Conservation (phyloP, 1,140 invertebrate genomes). For the Trinorchestia longiramus region DNA sequence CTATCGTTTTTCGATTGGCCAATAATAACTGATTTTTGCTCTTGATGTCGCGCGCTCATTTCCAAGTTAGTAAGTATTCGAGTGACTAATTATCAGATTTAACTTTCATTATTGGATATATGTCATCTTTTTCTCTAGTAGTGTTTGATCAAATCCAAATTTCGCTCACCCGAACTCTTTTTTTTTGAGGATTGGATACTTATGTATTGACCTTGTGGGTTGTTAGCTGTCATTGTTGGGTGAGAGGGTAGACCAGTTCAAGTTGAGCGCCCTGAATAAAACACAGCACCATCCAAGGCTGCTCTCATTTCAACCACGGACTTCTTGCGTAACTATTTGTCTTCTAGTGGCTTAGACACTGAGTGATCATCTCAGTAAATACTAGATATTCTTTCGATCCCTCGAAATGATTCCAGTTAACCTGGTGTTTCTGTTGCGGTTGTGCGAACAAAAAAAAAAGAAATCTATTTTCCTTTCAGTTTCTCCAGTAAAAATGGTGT, state of each 20-base stretch:
- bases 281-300: background rate
- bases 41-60: background rate
- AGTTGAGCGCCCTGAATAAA: background rate
- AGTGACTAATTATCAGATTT: background rate
- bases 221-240: background rate
- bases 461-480: no score
- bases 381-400: background rate
- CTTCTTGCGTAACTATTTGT: background rate
- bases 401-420: background rate
- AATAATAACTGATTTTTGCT: background rate
- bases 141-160: background rate
- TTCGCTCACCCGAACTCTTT: no score
- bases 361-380: background rate
- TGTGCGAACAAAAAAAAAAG: no score
- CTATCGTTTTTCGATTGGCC: background rate
- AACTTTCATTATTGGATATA: no score
- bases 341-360: background rate
- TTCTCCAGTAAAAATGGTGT: no score
- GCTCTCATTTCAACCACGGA: background rate
- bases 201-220: background rate
- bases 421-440: background rate
- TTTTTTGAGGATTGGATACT: background rate
- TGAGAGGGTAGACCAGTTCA: background rate
- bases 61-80: background rate
- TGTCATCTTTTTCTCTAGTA: no score